Percentiles rank a stretch among this genome's conserved stretches.
Evolutionary conservation across 2,797 vertebrate species (phyloP).

Genomic region (Zenarchopterus dispar): DNA sequence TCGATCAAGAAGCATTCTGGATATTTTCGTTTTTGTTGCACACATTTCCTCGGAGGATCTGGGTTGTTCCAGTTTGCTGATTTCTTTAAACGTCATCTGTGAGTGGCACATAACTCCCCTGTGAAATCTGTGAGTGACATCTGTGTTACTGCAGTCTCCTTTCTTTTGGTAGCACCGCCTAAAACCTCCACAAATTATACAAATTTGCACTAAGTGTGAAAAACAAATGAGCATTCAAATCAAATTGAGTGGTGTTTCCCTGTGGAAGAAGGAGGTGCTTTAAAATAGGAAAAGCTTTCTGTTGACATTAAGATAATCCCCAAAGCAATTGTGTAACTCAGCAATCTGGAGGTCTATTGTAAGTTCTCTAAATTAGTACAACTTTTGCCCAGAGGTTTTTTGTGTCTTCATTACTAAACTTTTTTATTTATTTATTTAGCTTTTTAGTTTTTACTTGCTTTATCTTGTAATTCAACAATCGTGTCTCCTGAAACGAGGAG

Average conservation of each 20-base stretch:
- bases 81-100: background rate
- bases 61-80: too few species aligned
- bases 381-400: too few species aligned
- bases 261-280: constrained; percentile 9
- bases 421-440: background rate
- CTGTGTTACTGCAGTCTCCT: background rate
- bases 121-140: constrained; percentile 10
- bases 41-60: background rate
- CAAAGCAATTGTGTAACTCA: background rate
- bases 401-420: background rate
- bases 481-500: background rate
- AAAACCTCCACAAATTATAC: constrained; percentile 6
- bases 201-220: background rate
- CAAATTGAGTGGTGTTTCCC: background rate
- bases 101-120: background rate
- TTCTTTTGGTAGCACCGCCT: background rate
- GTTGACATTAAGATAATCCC: constrained; percentile 1
- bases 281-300: background rate
- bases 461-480: background rate
- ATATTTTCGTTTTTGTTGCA: background rate
- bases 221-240: background rate
- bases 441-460: too few species aligned
- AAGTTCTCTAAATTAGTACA: too few species aligned
- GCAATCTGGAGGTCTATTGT: background rate
- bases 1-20: constrained; percentile 1